These are phyloP conservation scores for Flexamia atlantica DNA, from an alignment of 2,888 invertebrate genomes.

Conservation along the genomic window DNA sequence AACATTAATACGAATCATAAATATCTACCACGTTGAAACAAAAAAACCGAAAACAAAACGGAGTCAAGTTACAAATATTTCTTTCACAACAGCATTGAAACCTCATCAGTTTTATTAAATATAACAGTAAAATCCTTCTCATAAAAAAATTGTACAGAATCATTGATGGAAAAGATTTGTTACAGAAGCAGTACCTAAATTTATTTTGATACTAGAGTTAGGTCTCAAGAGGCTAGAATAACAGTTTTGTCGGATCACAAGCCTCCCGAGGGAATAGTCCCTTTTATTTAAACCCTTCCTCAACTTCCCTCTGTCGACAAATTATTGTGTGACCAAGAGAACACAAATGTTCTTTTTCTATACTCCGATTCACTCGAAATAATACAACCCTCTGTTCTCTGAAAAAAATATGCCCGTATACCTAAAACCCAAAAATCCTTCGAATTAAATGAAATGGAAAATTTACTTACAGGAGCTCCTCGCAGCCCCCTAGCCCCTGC, in stretches of 20 bases:
- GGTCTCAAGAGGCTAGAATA: background rate
- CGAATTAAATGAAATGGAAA: too few relatives aligned
- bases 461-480: conserved; percentile 80
- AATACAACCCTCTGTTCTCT: too few relatives aligned
- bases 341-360: background rate
- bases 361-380: background rate
- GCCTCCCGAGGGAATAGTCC: background rate
- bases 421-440: too few relatives aligned
- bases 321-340: conserved; percentile 1
- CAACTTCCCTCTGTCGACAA: background rate
- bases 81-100: too few relatives aligned
- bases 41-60: too few relatives aligned
- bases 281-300: background rate
- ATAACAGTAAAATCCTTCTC: too few relatives aligned
- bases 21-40: too few relatives aligned
- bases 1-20: too few relatives aligned
- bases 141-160: too few relatives aligned
- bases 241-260: conserved; percentile 21
- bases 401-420: too few relatives aligned
- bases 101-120: too few relatives aligned
- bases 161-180: background rate
- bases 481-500: conserved; percentile 82
- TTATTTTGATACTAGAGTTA: background rate
- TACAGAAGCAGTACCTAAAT: conserved; percentile 21
- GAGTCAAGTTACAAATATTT: too few relatives aligned